phyloP scores from a whole-genome alignment of 2,888 invertebrate genomes.

The Lottia scabra region DNA sequence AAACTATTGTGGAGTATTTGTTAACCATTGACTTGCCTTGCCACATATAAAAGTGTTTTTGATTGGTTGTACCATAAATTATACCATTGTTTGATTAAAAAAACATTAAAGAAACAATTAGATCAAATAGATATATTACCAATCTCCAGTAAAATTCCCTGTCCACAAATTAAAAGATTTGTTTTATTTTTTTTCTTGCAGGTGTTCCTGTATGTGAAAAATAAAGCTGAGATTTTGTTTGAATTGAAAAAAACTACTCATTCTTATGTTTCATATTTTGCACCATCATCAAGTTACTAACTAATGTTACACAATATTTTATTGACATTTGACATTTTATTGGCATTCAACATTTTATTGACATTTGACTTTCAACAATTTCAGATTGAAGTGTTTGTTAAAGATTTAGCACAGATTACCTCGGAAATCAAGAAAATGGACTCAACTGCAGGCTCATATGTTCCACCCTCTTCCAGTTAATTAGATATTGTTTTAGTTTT shows the following conservation, averaged over 20 bases:
- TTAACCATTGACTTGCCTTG: too few relatives aligned
- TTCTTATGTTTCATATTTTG: slow-evolving; percentile 32
- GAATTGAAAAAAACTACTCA: slow-evolving; percentile 43
- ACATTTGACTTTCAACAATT: slow-evolving; percentile 20
- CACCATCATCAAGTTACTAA: slow-evolving; percentile 41
- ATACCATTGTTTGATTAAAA: too few relatives aligned
- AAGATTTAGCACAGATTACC: slow-evolving; percentile 66
- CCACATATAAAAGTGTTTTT: too few relatives aligned
- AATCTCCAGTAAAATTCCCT: too few relatives aligned
- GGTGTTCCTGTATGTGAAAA: slow-evolving; percentile 49
- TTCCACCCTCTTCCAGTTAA: slow-evolving; percentile 63
- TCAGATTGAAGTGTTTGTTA: slow-evolving; percentile 66
- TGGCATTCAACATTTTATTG: neutral
- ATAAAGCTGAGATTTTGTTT: slow-evolving; percentile 45
- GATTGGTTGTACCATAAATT: too few relatives aligned
- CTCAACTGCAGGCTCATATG: slow-evolving; percentile 54
- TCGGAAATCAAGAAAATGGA: slow-evolving; percentile 64
- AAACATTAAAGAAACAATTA: too few relatives aligned
- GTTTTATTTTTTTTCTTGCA: slow-evolving; percentile 35
- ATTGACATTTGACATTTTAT: neutral
- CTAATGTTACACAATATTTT: neutral
- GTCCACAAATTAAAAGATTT: too few relatives aligned
- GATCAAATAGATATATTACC: too few relatives aligned
- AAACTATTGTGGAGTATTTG: too few relatives aligned
- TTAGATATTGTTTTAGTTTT: too few relatives aligned